Evolutionary conservation across 2,797 vertebrate species (phyloP), one percentile per base, ranked within the genome.

Genomic region (Merluccius polli): DNA sequence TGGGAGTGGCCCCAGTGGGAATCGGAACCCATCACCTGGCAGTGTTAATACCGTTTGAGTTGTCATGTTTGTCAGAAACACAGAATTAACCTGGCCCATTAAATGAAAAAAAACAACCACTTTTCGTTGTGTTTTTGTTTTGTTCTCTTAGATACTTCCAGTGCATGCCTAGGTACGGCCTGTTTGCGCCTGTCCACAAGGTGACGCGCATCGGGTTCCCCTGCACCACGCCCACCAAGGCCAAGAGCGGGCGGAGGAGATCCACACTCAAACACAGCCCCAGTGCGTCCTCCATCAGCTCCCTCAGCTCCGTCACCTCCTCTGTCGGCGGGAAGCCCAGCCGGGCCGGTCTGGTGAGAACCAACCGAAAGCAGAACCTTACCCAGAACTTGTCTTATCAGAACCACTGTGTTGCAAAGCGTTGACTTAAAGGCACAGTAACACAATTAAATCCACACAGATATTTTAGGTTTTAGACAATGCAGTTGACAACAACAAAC

Each of bases 131-230:
- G 52, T 63, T 63, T 3, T 4, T 27, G 52, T 27, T 27, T 65
- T 0, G 59, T 65, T 12, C 73, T 1, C 75, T 48, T 83, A 99
- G 98, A 75, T 99, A 98, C 88, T 99, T 99, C 82, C 98, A 99
- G 86, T 99, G 98, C 83, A 92, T 96, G 86, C 93, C 97, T 81
- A 95, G 95, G 81, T 99, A 98, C 0, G 98, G 98, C 10, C 90
- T 99, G 38, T 99, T 98, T 41, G 98, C 98, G 35, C 97, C 98
- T 0, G 96, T 96, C 78, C 98, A 99, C 91, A 99, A 99, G 91
- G 97, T 99, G 77, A 98, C 96, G 0, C 97, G 95, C 36, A 99
- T 99, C 0, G 97, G 98, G 33, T 99, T 98, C 92, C 98, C 98
- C 0, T 98, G 96, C 41, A 99, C 97, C 0, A 99, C 97, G 0